phyloP scores from a whole-genome alignment of 1,140 invertebrate species.

The Rhyacophila brunnea region DNA sequence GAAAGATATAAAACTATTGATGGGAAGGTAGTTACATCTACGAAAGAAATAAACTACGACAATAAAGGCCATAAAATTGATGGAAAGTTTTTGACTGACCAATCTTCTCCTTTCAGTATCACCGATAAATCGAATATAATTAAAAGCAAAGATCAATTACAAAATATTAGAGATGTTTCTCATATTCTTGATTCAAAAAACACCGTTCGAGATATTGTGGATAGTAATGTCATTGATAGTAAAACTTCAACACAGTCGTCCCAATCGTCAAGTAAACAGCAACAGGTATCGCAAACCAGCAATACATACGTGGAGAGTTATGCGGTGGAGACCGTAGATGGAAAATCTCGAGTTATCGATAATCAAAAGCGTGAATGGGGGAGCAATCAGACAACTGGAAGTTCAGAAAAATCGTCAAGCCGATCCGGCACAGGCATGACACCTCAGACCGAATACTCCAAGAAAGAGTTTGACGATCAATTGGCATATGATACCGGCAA shows the following conservation, averaged over 20 bases:
- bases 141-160: too few species aligned
- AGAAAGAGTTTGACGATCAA: conserved; percentile 53
- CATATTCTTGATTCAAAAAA: neutral
- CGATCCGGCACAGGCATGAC: conserved; percentile 52
- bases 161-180: too few species aligned
- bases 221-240: neutral
- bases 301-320: conserved; percentile 38
- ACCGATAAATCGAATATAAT: too few species aligned
- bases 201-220: neutral
- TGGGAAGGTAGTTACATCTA: conserved; percentile 28
- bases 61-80: conserved; percentile 1
- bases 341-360: conserved; percentile 45
- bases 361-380: conserved; percentile 44
- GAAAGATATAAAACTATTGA: conserved; percentile 22
- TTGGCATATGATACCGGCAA: conserved; percentile 56
- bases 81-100: neutral
- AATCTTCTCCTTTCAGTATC: neutral
- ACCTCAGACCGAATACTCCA: conserved; percentile 54
- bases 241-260: conserved; percentile 10
- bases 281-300: conserved; percentile 11
- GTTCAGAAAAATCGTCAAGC: conserved; percentile 52
- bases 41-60: conserved; percentile 27
- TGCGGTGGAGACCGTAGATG: conserved; percentile 45
- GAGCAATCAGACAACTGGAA: conserved; percentile 42
- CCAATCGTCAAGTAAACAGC: conserved; percentile 20